Conservation (phyloP, 2,888 invertebrate genomes). For the Tachina lurida region DNA sequence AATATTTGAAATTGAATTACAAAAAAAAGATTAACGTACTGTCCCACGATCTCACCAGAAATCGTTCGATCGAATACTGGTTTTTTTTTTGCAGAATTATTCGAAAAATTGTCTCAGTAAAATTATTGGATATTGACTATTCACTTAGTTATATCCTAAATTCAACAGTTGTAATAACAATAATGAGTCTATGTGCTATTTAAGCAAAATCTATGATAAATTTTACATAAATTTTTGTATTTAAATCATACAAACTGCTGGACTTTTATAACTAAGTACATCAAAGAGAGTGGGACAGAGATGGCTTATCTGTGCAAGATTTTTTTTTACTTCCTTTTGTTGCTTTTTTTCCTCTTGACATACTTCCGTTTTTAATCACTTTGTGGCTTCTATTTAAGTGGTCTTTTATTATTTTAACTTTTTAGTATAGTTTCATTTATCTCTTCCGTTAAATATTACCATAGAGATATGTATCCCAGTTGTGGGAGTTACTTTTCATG, state of each 20-base stretch:
- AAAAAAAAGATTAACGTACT: too few species aligned
- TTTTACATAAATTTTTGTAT: too few species aligned
- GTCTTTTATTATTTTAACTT: slow-evolving; percentile 59
- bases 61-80: too few species aligned
- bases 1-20: too few species aligned
- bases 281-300: background rate
- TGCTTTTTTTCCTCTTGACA: slow-evolving; percentile 38
- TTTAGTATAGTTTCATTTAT: slow-evolving; percentile 30
- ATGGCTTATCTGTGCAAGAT: background rate
- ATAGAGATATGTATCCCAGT: slow-evolving; percentile 52
- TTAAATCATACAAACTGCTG: slow-evolving; percentile 6
- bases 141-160: too few species aligned
- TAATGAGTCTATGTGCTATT: too few species aligned
- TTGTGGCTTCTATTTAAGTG: slow-evolving; percentile 64
- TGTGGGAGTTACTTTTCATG: slow-evolving; percentile 59
- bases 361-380: slow-evolving; percentile 68
- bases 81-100: too few species aligned
- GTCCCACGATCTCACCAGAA: too few species aligned
- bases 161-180: too few species aligned
- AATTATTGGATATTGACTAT: too few species aligned
- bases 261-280: background rate
- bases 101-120: too few species aligned
- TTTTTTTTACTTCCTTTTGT: background rate
- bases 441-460: slow-evolving; percentile 48
- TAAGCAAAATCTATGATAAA: background rate